Percentiles rank a stretch among this genome's conserved stretches.
phyloP scores from a whole-genome alignment of 53 echinoderm and acorn worm genomes.

The Arbacia lixula region DNA sequence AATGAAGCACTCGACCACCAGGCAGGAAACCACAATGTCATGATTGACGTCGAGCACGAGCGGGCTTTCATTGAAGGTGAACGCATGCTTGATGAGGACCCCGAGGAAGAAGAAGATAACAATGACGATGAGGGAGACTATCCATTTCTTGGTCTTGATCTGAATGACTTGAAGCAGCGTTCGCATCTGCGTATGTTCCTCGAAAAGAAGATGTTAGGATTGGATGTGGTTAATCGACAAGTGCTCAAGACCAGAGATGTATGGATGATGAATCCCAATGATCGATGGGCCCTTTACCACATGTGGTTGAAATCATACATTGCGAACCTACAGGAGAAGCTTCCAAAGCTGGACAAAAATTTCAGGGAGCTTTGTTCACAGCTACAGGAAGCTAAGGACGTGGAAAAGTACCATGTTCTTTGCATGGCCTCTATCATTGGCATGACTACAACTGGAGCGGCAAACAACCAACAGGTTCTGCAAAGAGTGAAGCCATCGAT shows the following conservation, averaged over 20 bases:
- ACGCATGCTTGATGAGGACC: slow-evolving; percentile 65
- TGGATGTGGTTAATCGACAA: not conserved
- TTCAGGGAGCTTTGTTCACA: slow-evolving; percentile 42
- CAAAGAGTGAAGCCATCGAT: slow-evolving; percentile 68
- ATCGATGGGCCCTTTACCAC: slow-evolving; percentile 72
- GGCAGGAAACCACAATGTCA: not conserved
- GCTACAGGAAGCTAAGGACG: slow-evolving; percentile 46
- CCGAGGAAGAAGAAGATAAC: not conserved
- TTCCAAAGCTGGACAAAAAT: not conserved
- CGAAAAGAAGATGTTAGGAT: slow-evolving; percentile 55
- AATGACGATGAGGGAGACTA: slow-evolving; percentile 32
- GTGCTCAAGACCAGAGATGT: slow-evolving; percentile 12
- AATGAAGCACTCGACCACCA: not conserved
- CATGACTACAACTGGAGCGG: slow-evolving; percentile 94
- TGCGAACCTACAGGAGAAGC: not conserved
- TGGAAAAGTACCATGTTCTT: slow-evolving; percentile 50
- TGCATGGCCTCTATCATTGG: slow-evolving; percentile 69
- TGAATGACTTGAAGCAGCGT: not conserved
- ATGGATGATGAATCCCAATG: slow-evolving; percentile 34
- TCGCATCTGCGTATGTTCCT: slow-evolving; percentile 20
- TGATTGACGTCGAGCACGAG: slow-evolving; percentile 19
- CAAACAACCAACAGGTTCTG: slow-evolving; percentile 65
- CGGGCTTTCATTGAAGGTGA: slow-evolving; percentile 14
- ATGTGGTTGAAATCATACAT: slow-evolving; percentile 46
- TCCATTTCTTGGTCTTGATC: slow-evolving; percentile 30